Percentiles rank a stretch among this genome's conserved stretches.
phyloP scores from a whole-genome alignment of 2,888 invertebrate genomes.

The Dorcus parallelipipedus region DNA sequence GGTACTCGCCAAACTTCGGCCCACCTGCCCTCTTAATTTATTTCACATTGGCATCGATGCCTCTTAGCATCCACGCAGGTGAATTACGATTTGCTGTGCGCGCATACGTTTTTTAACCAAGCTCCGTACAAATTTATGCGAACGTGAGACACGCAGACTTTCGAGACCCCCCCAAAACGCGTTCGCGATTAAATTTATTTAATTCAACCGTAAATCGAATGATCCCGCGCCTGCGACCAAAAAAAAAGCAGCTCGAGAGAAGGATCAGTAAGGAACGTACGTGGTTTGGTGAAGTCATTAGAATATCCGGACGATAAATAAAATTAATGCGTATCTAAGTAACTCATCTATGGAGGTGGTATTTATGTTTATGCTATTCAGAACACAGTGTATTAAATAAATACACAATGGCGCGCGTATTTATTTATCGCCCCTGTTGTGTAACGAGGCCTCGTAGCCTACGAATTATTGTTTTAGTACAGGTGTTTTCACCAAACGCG shows the following conservation, averaged over 20 bases:
- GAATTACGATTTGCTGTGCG: constrained; percentile 14
- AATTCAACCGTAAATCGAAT: no score
- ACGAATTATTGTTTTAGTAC: constrained; percentile 3
- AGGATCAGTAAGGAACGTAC: no score
- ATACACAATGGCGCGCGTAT: constrained; percentile 1
- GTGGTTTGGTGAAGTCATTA: no score
- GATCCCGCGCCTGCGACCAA: no score
- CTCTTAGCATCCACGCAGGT: constrained; percentile 4
- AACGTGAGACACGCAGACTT: constrained; percentile 20
- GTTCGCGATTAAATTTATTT: no score
- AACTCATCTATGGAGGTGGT: constrained; percentile 1
- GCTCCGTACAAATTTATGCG: constrained; percentile 24
- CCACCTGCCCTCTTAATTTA: constrained; percentile 16
- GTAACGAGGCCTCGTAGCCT: constrained; percentile 4
- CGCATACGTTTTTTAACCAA: constrained; percentile 15
- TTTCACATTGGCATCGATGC: constrained; percentile 13
- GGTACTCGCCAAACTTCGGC: background rate
- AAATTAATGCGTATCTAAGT: no score
- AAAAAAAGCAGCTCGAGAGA: no score
- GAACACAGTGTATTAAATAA: background rate
- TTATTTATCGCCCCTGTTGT: background rate
- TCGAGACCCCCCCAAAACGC: constrained; percentile 16
- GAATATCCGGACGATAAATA: no score
- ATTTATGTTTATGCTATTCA: background rate
- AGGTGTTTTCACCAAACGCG: constrained; percentile 2